These are phyloP conservation scores for Drosophila santomea DNA, from an alignment of 1,140 invertebrate genomes.

Conservation along the genomic window DNA sequence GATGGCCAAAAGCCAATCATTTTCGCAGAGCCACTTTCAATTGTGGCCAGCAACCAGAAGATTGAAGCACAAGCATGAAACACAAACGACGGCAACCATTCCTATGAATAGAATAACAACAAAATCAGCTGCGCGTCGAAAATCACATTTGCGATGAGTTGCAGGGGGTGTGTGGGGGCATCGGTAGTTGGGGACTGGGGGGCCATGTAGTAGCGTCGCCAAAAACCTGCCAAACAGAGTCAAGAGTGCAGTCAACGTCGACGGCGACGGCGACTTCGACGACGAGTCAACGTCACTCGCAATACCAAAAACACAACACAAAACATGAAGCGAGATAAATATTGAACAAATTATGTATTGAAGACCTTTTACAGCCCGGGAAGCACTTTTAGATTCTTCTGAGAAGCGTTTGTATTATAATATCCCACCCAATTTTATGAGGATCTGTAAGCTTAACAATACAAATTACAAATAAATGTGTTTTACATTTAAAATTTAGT, in stretches of 20 bases:
- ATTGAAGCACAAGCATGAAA: not conserved
- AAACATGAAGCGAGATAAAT: conserved; percentile 67
- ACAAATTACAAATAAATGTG: no score
- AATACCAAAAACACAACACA: conserved; percentile 59
- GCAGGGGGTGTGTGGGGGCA: not conserved
- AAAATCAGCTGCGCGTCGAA: conserved; percentile 78
- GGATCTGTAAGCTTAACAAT: no score
- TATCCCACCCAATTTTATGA: no score
- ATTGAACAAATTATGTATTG: conserved; percentile 79
- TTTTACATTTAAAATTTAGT: no score
- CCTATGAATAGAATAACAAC: conserved; percentile 75
- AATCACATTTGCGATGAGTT: conserved; percentile 52
- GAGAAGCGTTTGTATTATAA: no score
- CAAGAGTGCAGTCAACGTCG: conserved; percentile 61
- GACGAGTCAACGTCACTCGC: conserved; percentile 31
- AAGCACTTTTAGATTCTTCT: not conserved
- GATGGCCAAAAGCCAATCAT: conserved; percentile 60
- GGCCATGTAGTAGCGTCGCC: conserved; percentile 12
- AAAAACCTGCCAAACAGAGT: conserved; percentile 65
- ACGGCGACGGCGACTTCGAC: not conserved
- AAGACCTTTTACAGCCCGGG: conserved; percentile 45
- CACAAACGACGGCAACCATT: conserved; percentile 27
- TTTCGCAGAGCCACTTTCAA: conserved; percentile 27
- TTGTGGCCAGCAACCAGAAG: conserved; percentile 40
- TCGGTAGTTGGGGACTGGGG: conserved; percentile 9